Evolutionary conservation across 37 sponge, comb jelly and placozoan species (phyloP).

Genomic region (Bolinopsis microptera): DNA sequence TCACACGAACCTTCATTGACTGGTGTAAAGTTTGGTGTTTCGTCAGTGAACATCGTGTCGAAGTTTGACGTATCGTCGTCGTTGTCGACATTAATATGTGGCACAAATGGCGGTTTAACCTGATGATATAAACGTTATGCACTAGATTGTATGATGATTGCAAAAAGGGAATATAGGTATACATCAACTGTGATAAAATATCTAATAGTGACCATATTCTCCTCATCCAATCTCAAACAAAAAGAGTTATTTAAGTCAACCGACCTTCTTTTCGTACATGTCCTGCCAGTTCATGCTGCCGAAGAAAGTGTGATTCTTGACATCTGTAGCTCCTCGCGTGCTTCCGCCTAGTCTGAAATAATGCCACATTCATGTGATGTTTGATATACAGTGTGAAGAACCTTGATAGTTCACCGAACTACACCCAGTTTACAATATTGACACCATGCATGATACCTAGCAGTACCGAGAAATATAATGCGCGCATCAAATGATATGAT

Average conservation of each 20-base stretch:
- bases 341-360: conserved; percentile 84
- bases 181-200: neutral
- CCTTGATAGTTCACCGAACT: too few species aligned
- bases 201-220: too few species aligned
- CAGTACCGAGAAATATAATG: too few species aligned
- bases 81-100: conserved; percentile 67
- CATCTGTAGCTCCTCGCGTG: conserved; percentile 74
- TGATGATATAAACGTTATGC: neutral
- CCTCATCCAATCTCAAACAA: too few species aligned
- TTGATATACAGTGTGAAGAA: too few species aligned
- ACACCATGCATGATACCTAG: too few species aligned
- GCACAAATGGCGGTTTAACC: conserved; percentile 85
- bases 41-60: conserved; percentile 88
- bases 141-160: neutral
- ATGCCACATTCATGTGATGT: neutral
- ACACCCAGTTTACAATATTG: too few species aligned
- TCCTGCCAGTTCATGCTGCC: conserved; percentile 81
- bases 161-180: neutral
- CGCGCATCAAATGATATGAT: too few species aligned
- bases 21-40: conserved; percentile 82
- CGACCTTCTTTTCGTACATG: conserved; percentile 80
- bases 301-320: conserved; percentile 79
- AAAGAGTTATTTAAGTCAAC: too few species aligned
- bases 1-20: conserved; percentile 75
- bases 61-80: conserved; percentile 80